phyloP scores from a whole-genome alignment of 2,797 vertebrate genomes.

The Clarias laeviceps region DNA sequence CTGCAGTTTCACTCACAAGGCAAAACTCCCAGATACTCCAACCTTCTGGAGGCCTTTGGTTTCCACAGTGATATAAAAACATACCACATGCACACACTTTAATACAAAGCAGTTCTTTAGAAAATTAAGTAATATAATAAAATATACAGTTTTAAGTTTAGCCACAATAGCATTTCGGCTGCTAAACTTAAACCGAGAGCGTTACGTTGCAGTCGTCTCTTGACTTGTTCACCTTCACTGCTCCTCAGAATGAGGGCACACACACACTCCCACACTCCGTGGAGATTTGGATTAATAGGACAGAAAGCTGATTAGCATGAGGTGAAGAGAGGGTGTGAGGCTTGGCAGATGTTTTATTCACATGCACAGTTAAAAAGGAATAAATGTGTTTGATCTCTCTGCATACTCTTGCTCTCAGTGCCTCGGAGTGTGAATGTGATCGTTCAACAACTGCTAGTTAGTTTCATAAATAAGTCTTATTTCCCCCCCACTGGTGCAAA shows the following conservation, averaged over 20 bases:
- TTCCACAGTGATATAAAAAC: background rate
- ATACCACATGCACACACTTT: conserved; percentile 12
- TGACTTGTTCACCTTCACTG: conserved; percentile 44
- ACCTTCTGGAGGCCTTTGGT: background rate
- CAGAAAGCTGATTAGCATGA: conserved; percentile 56
- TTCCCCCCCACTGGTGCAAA: background rate
- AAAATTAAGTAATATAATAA: background rate
- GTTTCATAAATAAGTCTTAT: conserved; percentile 13
- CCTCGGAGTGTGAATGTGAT: conserved; percentile 30
- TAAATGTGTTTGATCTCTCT: conserved; percentile 52
- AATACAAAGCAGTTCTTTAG: background rate
- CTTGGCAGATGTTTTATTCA: conserved; percentile 48
- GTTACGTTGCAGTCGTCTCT: conserved; percentile 7
- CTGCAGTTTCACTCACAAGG: background rate
- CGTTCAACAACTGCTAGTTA: conserved; percentile 35
- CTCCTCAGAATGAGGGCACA: conserved; percentile 41
- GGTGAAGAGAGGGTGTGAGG: conserved; percentile 51
- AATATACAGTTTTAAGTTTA: conserved; percentile 6
- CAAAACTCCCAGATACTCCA: background rate
- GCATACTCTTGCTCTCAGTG: conserved; percentile 23
- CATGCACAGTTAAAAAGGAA: conserved; percentile 52
- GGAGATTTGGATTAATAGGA: conserved; percentile 54
- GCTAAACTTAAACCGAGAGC: conserved; percentile 15
- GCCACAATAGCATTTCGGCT: background rate
- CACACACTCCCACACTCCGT: conserved; percentile 48